These are phyloP conservation scores for Echinarachnius parma DNA, from an alignment of 53 echinoderm and acorn worm species.

Conservation along the genomic window DNA sequence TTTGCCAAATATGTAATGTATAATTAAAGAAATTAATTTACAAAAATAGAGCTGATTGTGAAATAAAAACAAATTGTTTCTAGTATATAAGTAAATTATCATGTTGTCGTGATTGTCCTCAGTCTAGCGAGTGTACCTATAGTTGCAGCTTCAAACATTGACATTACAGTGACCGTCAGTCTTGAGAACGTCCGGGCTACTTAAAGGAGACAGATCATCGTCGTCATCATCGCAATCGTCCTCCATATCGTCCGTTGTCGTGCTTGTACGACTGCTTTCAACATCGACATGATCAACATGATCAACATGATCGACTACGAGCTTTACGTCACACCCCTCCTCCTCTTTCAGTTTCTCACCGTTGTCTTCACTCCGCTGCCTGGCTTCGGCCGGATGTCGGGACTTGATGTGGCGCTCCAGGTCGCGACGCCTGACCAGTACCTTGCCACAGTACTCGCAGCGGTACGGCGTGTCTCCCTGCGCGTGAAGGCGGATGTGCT, in stretches of 20 bases:
- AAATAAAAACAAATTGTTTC: no score
- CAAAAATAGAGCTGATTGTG: no score
- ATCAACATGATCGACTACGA: background rate
- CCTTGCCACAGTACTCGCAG: constrained; percentile 94
- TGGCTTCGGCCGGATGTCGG: constrained; percentile 72
- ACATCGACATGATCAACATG: no score
- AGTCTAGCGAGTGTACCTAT: no score
- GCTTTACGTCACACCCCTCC: background rate
- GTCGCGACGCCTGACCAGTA: constrained; percentile 79
- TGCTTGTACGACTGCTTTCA: constrained; percentile 4
- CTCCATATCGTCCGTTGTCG: background rate
- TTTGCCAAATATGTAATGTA: no score
- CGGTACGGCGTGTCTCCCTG: constrained; percentile 97
- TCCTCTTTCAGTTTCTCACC: constrained; percentile 17
- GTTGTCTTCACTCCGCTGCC: no score
- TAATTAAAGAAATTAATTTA: no score
- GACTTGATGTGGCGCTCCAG: constrained; percentile 89
- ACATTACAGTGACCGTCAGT: no score
- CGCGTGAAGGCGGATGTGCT: constrained; percentile 91
- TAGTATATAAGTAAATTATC: no score
- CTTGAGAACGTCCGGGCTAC: constrained; percentile 32
- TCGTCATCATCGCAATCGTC: constrained; percentile 11
- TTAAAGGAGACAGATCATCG: constrained; percentile 9
- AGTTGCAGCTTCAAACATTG: no score
- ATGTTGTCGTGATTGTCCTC: no score